Base-by-base conservation (phyloP, 1,140 invertebrate species). In the Vollenhovia emeryi region DNA sequence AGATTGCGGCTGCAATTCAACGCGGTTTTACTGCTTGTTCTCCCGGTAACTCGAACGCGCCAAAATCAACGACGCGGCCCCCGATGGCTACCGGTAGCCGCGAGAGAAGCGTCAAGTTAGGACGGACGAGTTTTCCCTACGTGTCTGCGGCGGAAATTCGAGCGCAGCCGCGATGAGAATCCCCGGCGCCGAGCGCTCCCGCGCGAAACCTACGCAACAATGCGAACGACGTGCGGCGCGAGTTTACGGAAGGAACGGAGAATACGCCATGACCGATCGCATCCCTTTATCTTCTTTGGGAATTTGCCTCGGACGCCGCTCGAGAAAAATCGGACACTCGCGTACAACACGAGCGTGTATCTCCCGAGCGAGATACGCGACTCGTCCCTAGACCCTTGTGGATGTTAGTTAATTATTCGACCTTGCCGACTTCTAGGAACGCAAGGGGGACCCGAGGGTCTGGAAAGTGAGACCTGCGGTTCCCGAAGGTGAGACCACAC, bases 401-500 rank as follows among this genome's bases (percentile, higher is more conserved):
- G 40, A 59, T 73, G 40, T 82, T 82, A 45, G 18, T 45, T 57
- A 33, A 71, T 45, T 43, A 33, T 45, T 43, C 50, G 78, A 73
- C 18, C 36, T 36, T 27, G 59, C 13, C 18, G 50, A 33, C 66
- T 82, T 82, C 50, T 43, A 71, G 36, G 52, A 82, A 82, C 36
- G 24, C n/a, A n/a, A n/a, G n/a, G 66, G 69, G 27, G 43, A 40
- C 36, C 48, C 33, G 8, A n/a, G n/a, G n/a, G 30, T 52, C 8
- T 71, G 66, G 50, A 71, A 82, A 40, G 24, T 82, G 50, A 82
- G 52, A 73, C 50, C 27, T 27, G 36, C 40, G 50, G 50, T 24
- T 82, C 2, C 48, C 50, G 66, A 82, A 82, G 36, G 78, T 30
- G 33, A 73, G 78, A 82, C 78, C 78, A 82, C 78, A 71, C 78